Percentiles rank a stretch among this genome's conserved stretches.
phyloP scores from a whole-genome alignment of 2,888 invertebrate genomes.

The Perdita meconis region DNA sequence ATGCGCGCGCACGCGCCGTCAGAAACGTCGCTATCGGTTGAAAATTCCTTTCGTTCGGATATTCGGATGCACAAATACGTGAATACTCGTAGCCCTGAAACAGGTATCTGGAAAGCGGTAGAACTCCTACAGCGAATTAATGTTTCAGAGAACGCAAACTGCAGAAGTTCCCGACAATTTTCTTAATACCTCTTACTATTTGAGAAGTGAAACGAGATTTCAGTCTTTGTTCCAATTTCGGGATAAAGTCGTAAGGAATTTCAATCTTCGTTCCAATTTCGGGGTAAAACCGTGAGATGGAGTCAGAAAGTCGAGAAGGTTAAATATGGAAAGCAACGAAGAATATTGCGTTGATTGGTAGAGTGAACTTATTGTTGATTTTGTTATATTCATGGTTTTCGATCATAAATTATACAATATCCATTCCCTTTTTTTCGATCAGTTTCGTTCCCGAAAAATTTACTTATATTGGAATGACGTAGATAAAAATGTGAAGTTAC shows the following conservation, averaged over 20 bases:
- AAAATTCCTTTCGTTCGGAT: conserved; percentile 13
- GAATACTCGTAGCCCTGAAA: conserved; percentile 19
- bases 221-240: conserved; percentile 5
- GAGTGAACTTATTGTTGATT: neutral
- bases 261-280: neutral
- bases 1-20: conserved; percentile 30
- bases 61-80: conserved; percentile 17
- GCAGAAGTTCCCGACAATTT: conserved; percentile 25
- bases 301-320: neutral
- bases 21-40: conserved; percentile 17
- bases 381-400: neutral
- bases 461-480: too few species aligned
- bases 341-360: neutral
- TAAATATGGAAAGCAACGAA: neutral
- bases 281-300: neutral
- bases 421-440: too few species aligned
- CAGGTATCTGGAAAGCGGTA: conserved; percentile 9
- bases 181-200: conserved; percentile 8
- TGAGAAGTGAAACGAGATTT: neutral
- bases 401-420: too few species aligned
- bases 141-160: conserved; percentile 4
- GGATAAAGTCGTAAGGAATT: neutral
- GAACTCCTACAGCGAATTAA: conserved; percentile 21
- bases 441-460: too few species aligned
- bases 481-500: too few species aligned